Evolutionary conservation across 2,797 vertebrate species (phyloP), one percentile per base, ranked within the genome.

Genomic region (Tokudaia muenninki): DNA sequence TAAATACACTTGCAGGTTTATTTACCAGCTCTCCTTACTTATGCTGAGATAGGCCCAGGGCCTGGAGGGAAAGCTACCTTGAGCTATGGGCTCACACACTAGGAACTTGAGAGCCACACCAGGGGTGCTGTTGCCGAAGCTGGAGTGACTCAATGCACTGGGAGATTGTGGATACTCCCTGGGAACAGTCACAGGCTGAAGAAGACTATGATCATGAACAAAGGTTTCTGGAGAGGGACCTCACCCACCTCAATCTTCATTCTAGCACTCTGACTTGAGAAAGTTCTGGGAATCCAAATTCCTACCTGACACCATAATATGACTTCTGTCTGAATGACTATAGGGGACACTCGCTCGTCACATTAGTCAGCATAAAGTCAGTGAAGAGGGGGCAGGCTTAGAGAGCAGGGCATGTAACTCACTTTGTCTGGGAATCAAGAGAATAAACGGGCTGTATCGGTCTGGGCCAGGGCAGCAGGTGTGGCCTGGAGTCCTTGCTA

Each of bases 161-260:
- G 29, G 81, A 67, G 6, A 3, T 16, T 0, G 26, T 7, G 22
- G 16, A 6, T 24, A 37, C 26, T 7, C 2, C 17, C 6, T 16
- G 19, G 19, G 10, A 44, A 34, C n/a, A 2, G 5, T 6, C 13
- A 6, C 12, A 0, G 50, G 57, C 24, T 7, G 57, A 44, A 63
- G 37, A 44, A 4, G 55, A 50, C 24, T 50, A 8, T 22, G 63
- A 26, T 41, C 41, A 41, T 41, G 29, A 29, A 41, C 26, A 44
- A 0, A 3, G 0, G 8, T 22, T 29, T 67, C 31, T 3, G 75
- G 31, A 4, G 52, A 77, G 4, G 17, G 0, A 0, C 6, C 26
- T 50, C 17, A 8, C 0, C 3, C 17, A 8, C 0, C 3, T 5
- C 63, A 13, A 3, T 26, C 19, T 52, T 72, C 21, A 0, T 1